A percentile compares a stretch with the other conserved stretches of the same genome.
These are phyloP conservation scores for Rutilus rutilus DNA, from an alignment of 2,113 vertebrate species.

Conservation along the genomic window DNA sequence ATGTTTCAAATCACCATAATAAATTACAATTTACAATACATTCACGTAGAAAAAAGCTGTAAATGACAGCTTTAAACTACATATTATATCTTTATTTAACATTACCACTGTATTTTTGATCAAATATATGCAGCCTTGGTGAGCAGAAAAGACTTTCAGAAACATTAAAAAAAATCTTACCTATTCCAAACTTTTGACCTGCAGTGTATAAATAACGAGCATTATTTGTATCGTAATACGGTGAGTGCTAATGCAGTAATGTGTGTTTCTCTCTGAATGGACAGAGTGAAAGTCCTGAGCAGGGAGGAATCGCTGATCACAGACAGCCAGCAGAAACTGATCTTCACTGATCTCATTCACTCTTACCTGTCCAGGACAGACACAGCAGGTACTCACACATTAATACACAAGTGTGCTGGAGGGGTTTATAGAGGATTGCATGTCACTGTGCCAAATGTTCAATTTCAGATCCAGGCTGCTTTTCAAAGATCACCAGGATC, in stretches of 20 bases:
- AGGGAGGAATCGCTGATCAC: neutral
- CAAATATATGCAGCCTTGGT: no score
- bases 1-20: no score
- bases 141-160: no score
- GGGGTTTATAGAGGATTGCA: neutral
- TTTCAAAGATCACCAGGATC: neutral
- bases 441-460: neutral
- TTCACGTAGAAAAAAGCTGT: no score
- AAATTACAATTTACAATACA: no score
- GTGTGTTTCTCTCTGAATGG: neutral
- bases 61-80: no score
- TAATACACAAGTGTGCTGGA: neutral
- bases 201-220: no score
- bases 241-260: neutral
- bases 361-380: conserved; percentile 28
- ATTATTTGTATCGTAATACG: neutral
- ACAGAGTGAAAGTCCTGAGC: conserved; percentile 21
- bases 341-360: conserved; percentile 20
- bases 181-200: neutral
- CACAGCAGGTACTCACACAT: neutral
- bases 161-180: no score
- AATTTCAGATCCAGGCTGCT: conserved; percentile 36
- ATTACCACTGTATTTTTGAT: no score
- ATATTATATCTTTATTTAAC: no score
- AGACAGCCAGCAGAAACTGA: neutral